These are phyloP conservation scores for Anthrax anthrax DNA, from an alignment of 2,888 invertebrate species.

Conservation along the genomic window DNA sequence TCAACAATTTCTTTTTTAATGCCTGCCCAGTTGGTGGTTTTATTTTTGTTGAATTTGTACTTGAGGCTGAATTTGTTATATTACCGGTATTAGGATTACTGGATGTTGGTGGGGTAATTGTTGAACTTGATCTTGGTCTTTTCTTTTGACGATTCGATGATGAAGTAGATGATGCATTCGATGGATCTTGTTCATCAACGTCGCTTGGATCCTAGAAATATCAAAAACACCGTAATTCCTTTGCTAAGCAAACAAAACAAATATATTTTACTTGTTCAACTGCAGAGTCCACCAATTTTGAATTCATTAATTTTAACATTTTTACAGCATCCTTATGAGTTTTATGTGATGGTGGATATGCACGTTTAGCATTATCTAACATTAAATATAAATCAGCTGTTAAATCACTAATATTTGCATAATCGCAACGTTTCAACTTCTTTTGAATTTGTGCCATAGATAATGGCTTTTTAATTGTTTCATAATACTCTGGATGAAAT, in stretches of 20 bases:
- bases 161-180: background rate
- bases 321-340: slow-evolving; percentile 75
- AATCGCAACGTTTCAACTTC: slow-evolving; percentile 67
- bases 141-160: background rate
- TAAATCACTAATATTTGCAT: slow-evolving; percentile 74
- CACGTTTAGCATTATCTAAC: slow-evolving; percentile 92
- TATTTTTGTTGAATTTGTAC: slow-evolving; percentile 24
- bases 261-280: slow-evolving; percentile 21
- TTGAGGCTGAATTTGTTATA: slow-evolving; percentile 8
- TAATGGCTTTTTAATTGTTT: slow-evolving; percentile 89
- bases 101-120: slow-evolving; percentile 14
- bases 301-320: slow-evolving; percentile 70
- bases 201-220: slow-evolving; percentile 8
- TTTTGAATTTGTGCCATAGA: slow-evolving; percentile 82
- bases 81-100: slow-evolving; percentile 8
- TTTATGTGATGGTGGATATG: slow-evolving; percentile 66
- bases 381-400: slow-evolving; percentile 90
- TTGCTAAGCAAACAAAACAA: background rate
- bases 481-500: slow-evolving; percentile 94
- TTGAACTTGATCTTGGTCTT: slow-evolving; percentile 13
- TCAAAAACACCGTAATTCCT: background rate
- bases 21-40: slow-evolving; percentile 24
- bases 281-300: slow-evolving; percentile 44
- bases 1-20: slow-evolving; percentile 64
- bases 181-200: background rate